Evolutionary conservation across 2,113 vertebrate genomes (phyloP), one percentile per base, ranked within the genome.

Genomic region (Pteropus alecto): DNA sequence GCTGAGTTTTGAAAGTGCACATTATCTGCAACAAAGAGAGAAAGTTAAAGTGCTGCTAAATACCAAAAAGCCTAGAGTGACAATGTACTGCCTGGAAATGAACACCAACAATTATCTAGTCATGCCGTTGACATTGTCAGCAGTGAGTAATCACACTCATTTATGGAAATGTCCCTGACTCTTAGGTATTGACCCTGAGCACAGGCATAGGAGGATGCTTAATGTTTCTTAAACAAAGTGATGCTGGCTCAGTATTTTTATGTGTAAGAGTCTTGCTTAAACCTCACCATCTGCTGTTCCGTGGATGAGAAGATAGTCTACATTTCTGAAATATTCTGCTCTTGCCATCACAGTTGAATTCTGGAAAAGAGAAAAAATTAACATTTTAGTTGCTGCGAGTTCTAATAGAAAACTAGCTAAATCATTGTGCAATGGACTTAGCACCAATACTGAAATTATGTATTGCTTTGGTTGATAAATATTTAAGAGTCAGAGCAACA

Each of bases 1-100:
- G 99, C 99, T 93, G 99, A 99, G 98, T 99, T 99, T 98, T 99
- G 99, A 98, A 99, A 99, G 98, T 99, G 99, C 84, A 99, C 99
- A 76, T 99, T 99, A 98, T 99, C 99, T 99, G 98, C 96, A 99
- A 99, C 97, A 91, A 86, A 85, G 95, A 98, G 95, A 94, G 94
- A 94, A 70, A 93, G 76, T 96, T 95, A 97, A 94, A 98, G 85
- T 87, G 97, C 94, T 98, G 97, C 95, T 97, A 98, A 98, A 98
- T 98, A 98, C 91, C 95, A 98, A 93, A 98, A 97, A 97, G 96
- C 97, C 96, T 67, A 89, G 98, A 98, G 96, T 97, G 97, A 98
- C 93, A 98, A 98, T 98, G 97, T 98, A 98, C 97, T 98, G 97
- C 93, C 97, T 96, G 96, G 85, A 98, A 98, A 97, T 98, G 98